These are phyloP conservation scores for Drosophila ercepeae DNA, from an alignment of 1,140 invertebrate genomes.

Conservation along the genomic window DNA sequence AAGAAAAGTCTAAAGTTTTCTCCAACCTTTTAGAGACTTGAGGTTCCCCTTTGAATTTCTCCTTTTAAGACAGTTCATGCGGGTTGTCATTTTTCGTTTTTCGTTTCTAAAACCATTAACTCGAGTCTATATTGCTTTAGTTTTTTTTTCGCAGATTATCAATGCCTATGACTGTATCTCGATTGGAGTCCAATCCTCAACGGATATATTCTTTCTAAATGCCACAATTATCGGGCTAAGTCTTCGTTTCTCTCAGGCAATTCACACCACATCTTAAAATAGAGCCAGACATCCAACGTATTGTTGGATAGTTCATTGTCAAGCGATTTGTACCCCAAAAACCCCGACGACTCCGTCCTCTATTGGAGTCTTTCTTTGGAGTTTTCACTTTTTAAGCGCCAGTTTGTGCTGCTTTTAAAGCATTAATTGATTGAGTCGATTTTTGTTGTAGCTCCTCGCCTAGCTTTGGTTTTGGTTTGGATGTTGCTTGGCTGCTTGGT, in stretches of 20 bases:
- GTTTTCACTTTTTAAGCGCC: constrained; percentile 50
- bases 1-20: constrained; percentile 6
- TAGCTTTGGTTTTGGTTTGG: constrained; percentile 7
- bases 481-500: constrained; percentile 3
- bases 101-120: constrained; percentile 19
- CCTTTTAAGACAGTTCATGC: constrained; percentile 33
- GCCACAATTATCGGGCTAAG: constrained; percentile 31
- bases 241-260: constrained; percentile 21
- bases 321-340: constrained; percentile 21
- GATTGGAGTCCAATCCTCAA: not conserved
- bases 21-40: constrained; percentile 3
- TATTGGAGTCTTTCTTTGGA: constrained; percentile 36
- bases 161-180: not conserved
- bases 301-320: constrained; percentile 47
- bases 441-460: constrained; percentile 18
- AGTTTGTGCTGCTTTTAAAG: constrained; percentile 34
- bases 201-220: constrained; percentile 28
- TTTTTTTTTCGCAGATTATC: constrained; percentile 15
- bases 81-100: constrained; percentile 28
- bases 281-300: constrained; percentile 14
- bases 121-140: not conserved
- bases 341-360: constrained; percentile 4
- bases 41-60: constrained; percentile 17
- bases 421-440: constrained; percentile 50
- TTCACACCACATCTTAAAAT: constrained; percentile 28